These are phyloP conservation scores for Catostylus mosaicus DNA, from an alignment of 30 jellyfish, hydroid and myxozoan genomes.

Conservation along the genomic window DNA sequence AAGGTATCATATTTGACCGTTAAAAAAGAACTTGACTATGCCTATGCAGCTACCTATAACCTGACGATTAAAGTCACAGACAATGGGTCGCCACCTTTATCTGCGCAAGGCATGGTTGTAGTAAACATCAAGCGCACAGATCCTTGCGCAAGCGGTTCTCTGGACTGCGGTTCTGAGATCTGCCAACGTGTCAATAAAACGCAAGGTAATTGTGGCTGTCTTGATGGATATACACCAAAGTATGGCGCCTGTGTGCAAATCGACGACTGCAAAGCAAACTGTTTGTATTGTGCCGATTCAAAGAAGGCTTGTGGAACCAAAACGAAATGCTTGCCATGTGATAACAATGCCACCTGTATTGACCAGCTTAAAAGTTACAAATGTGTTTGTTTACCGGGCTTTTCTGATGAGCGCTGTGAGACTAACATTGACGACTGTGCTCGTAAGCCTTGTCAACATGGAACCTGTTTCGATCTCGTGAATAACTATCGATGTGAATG, in stretches of 20 bases:
- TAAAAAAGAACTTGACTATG: conserved; percentile 59
- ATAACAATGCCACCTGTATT: conserved; percentile 50
- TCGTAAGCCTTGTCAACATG: conserved; percentile 56
- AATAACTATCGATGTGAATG: conserved; percentile 67
- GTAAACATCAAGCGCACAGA: conserved; percentile 54
- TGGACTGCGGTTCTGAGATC: conserved; percentile 58
- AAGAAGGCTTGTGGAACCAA: conserved; percentile 36
- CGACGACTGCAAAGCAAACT: conserved; percentile 76
- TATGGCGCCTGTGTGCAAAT: conserved; percentile 51
- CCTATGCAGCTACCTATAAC: conserved; percentile 1
- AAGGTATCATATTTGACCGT: conserved; percentile 55
- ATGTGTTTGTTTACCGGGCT: conserved; percentile 64
- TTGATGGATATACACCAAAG: conserved; percentile 65
- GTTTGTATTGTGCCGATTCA: conserved; percentile 64
- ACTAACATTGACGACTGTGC: conserved; percentile 61
- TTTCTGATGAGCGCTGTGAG: conserved; percentile 57
- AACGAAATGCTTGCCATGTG: conserved; percentile 36
- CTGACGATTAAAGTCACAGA: conserved; percentile 68
- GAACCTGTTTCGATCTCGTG: conserved; percentile 67
- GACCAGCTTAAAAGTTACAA: conserved; percentile 44
- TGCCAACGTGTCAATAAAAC: conserved; percentile 79
- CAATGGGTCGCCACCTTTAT: conserved; percentile 84
- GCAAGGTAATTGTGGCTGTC: conserved; percentile 68
- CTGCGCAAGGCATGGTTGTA: conserved; percentile 46
- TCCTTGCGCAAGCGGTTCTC: conserved; percentile 70